Base-by-base conservation (phyloP, 23 tunicate species). In the Phallusia fumigata region DNA sequence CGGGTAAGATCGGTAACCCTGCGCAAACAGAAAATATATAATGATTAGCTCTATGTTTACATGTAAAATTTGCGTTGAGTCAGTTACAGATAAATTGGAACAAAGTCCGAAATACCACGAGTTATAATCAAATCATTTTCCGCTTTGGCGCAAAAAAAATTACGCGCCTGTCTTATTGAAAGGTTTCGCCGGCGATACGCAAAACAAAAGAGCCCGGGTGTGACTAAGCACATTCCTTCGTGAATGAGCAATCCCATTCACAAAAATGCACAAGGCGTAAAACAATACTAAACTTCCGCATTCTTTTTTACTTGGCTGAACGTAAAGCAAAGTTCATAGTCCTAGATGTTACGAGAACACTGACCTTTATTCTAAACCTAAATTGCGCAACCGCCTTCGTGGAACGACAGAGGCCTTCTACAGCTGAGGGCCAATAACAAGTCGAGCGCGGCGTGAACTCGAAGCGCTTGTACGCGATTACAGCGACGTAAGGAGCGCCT, bases 1-100 rank as follows among this genome's bases (percentile, higher is more conserved):
- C 44, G 80, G 64, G 76, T 85, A 88, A 22, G 78, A 19, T 50
- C 90, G 86, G 77, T 80, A 85, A 65, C 40, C 47, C 95, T 90
- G 86, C 19, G 81, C 47, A 40, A 40, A 40, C 47, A 40, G 10
- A 40, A 40, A 40, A 40, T 40, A 40, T 5, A 40, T 40, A 40
- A 40, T 40, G 47, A 40, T 40, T 40, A 40, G 47, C 47, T 40
- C 10, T 5, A 3, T 40, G 47, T 40, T 40, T 40, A 40, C 47
- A 40, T 40, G 47, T 40, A 40, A 40, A 40, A 10, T 40, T 40
- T 40, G 47, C 8, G 5, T 40, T 40, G 47, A 40, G 47, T 40
- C 47, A 40, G 47, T 40, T 40, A 40, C 5, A 5, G 8, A 40
- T 3, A 5, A 40, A 3, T 10, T 3, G 10, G 47, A 40, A 5